Evolutionary conservation across 2,797 vertebrate species (phyloP), one percentile per base, ranked within the genome.

Genomic region (Pseudocheirus occidentalis): DNA sequence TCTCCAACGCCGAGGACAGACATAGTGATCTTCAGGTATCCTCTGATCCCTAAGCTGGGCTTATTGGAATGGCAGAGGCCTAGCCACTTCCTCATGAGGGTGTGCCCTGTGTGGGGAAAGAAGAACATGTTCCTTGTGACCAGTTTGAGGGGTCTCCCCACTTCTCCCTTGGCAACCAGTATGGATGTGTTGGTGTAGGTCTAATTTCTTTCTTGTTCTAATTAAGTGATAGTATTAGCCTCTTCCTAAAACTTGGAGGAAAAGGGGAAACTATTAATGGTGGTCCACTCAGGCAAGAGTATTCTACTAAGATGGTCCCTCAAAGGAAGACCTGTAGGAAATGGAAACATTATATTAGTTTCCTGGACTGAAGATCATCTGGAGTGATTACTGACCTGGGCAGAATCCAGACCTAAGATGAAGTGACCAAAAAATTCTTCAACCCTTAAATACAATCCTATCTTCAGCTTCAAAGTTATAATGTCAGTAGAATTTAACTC

Each of bases 21-120:
- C 31, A 98, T 96, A 96, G 97, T 98, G 94, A 98, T 97, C 91
- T 98, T 98, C 96, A 98, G 92, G 58, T 98, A 98, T 91, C 98
- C 98, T 93, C 94, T 97, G n/a, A 98, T n/a, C 53, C 98, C 97
- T 0, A 81, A 92, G 29, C 3, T 57, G 1, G 95, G 94, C 1
- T 98, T 94, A 11, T 40, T 59, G 1, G 96, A 96, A 31, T 97
- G 97, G 93, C 98, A 98, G 92, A 98, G 98, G 31, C 97, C 98
- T 53, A 98, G 62, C 98, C 98, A 98, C 93, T 97, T 98, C 92
- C 97, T 96, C 24, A 97, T 89, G 52, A 98, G 92, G 1, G 94
- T 94, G 55, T 98, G 98, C 58, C 94, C 98, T 98, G 91, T 46
- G 59, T 54, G 94, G 34, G 24, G 34, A 96, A 89, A 97, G 62